These are phyloP conservation scores for Toxotes chatareus DNA, from an alignment of 2,113 vertebrate genomes.

Conservation along the genomic window DNA sequence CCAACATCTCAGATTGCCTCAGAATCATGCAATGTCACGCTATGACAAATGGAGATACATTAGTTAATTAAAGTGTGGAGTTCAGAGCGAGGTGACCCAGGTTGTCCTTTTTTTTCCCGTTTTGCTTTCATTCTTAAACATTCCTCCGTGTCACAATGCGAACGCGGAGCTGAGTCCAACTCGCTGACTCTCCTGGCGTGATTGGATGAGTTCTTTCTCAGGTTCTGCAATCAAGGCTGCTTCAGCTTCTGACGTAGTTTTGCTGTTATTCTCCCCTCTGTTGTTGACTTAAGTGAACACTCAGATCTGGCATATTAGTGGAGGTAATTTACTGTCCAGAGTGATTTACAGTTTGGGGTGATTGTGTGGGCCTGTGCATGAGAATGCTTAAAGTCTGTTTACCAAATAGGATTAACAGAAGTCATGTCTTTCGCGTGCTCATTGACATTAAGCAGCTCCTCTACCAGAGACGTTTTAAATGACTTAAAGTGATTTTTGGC, in stretches of 20 bases:
- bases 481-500: conserved; percentile 59
- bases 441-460: conserved; percentile 54
- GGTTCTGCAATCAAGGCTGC: conserved; percentile 76
- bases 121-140: conserved; percentile 71
- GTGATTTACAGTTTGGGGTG: conserved; percentile 64
- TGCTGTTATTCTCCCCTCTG: conserved; percentile 58
- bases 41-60: conserved; percentile 89
- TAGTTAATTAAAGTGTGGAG: conserved; percentile 88
- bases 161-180: conserved; percentile 63
- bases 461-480: conserved; percentile 54
- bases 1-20: conserved; percentile 87
- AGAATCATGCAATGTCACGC: conserved; percentile 88
- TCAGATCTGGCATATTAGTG: conserved; percentile 66
- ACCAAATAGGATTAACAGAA: conserved; percentile 63
- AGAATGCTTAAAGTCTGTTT: conserved; percentile 56
- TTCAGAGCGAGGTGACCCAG: conserved; percentile 85
- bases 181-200: conserved; percentile 66
- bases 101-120: conserved; percentile 63
- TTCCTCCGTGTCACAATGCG: conserved; percentile 72
- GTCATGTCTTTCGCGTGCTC: conserved; percentile 48
- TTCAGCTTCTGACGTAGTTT: conserved; percentile 66
- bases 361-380: conserved; percentile 45
- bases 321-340: conserved; percentile 63
- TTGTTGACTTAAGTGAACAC: conserved; percentile 72
- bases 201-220: conserved; percentile 72